A percentile compares a stretch with the other conserved stretches of the same genome.
Conservation (phyloP, 1,140 invertebrate genomes). For the Chionoecetes opilio region DNA sequence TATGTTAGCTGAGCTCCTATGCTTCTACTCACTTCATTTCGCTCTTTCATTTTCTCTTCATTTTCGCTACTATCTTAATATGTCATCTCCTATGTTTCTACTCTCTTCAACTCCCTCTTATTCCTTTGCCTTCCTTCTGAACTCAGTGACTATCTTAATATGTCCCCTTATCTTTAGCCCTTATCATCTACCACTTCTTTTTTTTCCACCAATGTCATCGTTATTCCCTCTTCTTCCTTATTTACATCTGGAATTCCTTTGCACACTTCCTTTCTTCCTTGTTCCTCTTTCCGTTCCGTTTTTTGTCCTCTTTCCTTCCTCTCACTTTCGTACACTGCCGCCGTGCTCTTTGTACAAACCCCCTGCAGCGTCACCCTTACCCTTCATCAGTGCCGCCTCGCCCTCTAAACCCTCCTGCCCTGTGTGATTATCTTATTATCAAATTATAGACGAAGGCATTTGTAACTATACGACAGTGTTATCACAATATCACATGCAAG, state of each 20-base stretch:
- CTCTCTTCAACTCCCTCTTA: too few species aligned
- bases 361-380: too few species aligned
- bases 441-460: slow-evolving; percentile 1
- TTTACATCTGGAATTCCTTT: background rate
- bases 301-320: background rate
- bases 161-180: background rate
- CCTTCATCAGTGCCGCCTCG: background rate
- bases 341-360: background rate
- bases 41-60: background rate
- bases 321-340: background rate
- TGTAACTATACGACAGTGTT: background rate
- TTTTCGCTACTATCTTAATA: background rate
- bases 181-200: too few species aligned
- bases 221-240: background rate
- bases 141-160: too few species aligned
- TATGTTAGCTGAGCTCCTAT: background rate
- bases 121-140: background rate
- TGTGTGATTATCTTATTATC: slow-evolving; percentile 16
- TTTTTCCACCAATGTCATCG: background rate
- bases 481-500: background rate
- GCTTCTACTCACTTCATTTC: background rate
- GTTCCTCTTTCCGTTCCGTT: background rate
- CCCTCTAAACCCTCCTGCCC: background rate
- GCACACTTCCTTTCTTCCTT: background rate
- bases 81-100: background rate